These are phyloP conservation scores for Zophobas morio DNA, from an alignment of 1,140 invertebrate species.

Conservation along the genomic window DNA sequence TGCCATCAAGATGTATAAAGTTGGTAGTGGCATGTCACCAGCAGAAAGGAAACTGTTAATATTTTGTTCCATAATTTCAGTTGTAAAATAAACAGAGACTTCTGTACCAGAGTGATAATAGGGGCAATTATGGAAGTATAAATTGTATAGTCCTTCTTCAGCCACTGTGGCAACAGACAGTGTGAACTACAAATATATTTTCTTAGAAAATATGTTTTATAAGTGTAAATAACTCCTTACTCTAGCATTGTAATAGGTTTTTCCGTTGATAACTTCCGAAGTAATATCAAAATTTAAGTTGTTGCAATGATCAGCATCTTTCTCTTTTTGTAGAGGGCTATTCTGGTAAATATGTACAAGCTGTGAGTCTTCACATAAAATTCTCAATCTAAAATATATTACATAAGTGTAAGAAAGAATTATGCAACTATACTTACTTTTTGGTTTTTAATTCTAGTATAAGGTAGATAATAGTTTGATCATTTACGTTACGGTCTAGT, in stretches of 20 bases:
- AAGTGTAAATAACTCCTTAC: constrained; percentile 64
- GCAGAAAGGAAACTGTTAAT: constrained; percentile 94
- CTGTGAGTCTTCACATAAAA: constrained; percentile 70
- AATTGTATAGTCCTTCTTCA: constrained; percentile 94
- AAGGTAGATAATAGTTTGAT: constrained; percentile 81
- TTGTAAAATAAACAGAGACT: constrained; percentile 68
- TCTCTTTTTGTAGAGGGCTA: constrained; percentile 51
- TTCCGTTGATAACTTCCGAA: constrained; percentile 66
- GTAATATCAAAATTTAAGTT: constrained; percentile 68
- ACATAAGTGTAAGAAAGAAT: too few relatives aligned
- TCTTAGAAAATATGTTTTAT: neutral
- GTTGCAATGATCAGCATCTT: constrained; percentile 63
- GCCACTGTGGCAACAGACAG: constrained; percentile 83
- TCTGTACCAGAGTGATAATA: constrained; percentile 70
- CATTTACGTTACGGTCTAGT: constrained; percentile 72
- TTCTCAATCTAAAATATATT: constrained; percentile 68
- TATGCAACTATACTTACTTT: constrained; percentile 70
- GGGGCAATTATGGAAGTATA: constrained; percentile 96
- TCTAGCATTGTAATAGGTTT: constrained; percentile 72
- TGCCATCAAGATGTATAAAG: constrained; percentile 93
- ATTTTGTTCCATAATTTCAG: constrained; percentile 90
- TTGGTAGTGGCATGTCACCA: constrained; percentile 95
- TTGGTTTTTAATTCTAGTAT: constrained; percentile 82
- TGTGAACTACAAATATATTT: constrained; percentile 55
- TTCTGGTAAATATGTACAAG: constrained; percentile 71